Percentiles rank a stretch among this genome's conserved stretches.
Evolutionary conservation across 2,888 invertebrate genomes (phyloP).

Genomic region (Drosophila flavopinicola): DNA sequence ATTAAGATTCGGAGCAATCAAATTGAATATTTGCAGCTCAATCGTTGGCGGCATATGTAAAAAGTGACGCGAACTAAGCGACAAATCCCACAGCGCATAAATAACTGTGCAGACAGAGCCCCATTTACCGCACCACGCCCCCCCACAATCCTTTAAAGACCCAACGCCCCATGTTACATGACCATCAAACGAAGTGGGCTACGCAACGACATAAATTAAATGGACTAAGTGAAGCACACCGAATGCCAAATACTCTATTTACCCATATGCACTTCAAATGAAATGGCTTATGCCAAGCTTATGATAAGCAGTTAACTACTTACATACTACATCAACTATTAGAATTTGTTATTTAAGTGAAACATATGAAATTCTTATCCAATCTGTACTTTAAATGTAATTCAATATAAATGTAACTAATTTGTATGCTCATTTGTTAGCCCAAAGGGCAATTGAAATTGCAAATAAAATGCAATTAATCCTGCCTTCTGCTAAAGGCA

Average conservation of each 20-base stretch:
- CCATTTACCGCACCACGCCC: constrained; percentile 15
- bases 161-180: constrained; percentile 2
- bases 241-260: constrained; percentile 1
- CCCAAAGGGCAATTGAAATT: no score
- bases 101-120: constrained; percentile 45
- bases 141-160: neutral
- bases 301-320: no score
- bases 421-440: no score
- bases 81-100: constrained; percentile 59
- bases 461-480: no score
- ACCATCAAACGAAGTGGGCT: constrained; percentile 2
- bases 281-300: no score
- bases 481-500: no score
- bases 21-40: constrained; percentile 33
- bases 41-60: constrained; percentile 45
- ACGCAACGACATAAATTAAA: neutral
- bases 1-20: constrained; percentile 25
- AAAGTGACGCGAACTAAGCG: constrained; percentile 37
- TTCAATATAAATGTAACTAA: no score
- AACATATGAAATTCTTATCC: no score
- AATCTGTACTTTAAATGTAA: no score
- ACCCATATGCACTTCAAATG: no score
- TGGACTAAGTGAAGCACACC: neutral
- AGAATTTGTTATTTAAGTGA: no score
- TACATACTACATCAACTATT: no score